Evolutionary conservation across 2,113 vertebrate species (phyloP).

Genomic region (Talpa occidentalis): DNA sequence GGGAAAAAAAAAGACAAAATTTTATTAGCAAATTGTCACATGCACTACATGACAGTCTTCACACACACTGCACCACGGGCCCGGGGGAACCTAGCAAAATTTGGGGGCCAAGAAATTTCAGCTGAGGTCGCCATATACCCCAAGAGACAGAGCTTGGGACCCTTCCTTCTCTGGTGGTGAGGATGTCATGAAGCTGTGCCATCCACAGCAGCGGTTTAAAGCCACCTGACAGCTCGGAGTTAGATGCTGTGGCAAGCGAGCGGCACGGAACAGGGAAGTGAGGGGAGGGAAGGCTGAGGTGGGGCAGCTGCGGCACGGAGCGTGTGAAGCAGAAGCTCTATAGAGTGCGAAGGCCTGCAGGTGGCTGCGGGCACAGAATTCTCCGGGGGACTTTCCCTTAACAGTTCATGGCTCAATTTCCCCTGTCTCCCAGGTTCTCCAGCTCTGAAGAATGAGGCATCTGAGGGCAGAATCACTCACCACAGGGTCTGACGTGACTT

Average conservation of each 20-base stretch:
- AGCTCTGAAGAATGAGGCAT: neutral
- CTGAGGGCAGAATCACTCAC: neutral
- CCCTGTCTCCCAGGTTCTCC: neutral
- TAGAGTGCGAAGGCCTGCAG: neutral
- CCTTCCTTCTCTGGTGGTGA: slow-evolving; percentile 68
- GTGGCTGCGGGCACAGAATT: neutral
- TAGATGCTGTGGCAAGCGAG: slow-evolving; percentile 47
- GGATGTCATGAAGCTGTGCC: slow-evolving; percentile 63
- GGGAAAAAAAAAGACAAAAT: slow-evolving; percentile 84
- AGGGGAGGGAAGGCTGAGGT: neutral
- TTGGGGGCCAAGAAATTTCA: slow-evolving; percentile 72
- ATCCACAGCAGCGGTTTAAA: slow-evolving; percentile 27
- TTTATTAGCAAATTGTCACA: slow-evolving; percentile 92
- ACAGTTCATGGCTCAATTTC: slow-evolving; percentile 18
- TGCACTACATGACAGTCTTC: slow-evolving; percentile 88
- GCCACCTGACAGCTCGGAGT: slow-evolving; percentile 18
- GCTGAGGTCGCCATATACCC: slow-evolving; percentile 50
- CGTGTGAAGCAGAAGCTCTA: neutral
- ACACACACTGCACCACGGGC: slow-evolving; percentile 87
- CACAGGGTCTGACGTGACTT: neutral
- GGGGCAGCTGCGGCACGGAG: slow-evolving; percentile 1
- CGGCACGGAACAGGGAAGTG: slow-evolving; percentile 20
- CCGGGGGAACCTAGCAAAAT: slow-evolving; percentile 79
- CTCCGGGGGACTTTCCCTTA: neutral
- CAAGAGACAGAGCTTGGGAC: slow-evolving; percentile 59